Evolutionary conservation across 2,797 vertebrate species (phyloP), one percentile per base, ranked within the genome.

Genomic region (Gymnothorax javanicus): DNA sequence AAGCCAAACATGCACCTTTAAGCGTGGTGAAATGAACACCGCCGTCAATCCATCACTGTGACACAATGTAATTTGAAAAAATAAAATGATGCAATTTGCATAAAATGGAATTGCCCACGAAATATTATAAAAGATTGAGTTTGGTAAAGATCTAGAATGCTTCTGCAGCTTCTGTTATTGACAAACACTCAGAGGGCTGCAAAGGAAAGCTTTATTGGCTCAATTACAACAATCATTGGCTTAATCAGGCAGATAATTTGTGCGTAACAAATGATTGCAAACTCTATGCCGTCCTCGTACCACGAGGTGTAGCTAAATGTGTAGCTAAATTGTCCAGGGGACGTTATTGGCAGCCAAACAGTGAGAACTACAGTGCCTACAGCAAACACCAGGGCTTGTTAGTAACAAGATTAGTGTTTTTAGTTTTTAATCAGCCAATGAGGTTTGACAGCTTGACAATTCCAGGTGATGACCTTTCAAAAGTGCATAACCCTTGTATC

Each of bases 181-280:
- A 69, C 64, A n/a, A 69, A 69, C 64, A 69, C 64, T 69, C 60
- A 20, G 23, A 69, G 64, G 23, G 25, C 64, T 69, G 64, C 64
- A 25, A n/a, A 69, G n/a, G 23, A 25, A 69, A 69, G 64, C 64
- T 64, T 64, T 64, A 64, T 64, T 64, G 60, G 17, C 60, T 69
- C 64, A 69, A 69, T 69, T 69, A 69, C n/a, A n/a, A 69, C 64
- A 69, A 69, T 69, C 64, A 69, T 69, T 69, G 64, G 64, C 64
- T 69, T 69, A 69, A 69, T 25, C 64, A 69, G 64, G 64, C 25
- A n/a, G 64, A 69, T 69, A 69, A 69, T n/a, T 69, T 69, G n/a
- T 23, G 23, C 25, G 23, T 7, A 69, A 69, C 64, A 69, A 69
- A 69, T 69, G 64, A 23, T n/a, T 69, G 23, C 64, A 69, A 69